Base-by-base conservation (phyloP, 2,113 vertebrate genomes). In the Erythrocercus mccallii region DNA sequence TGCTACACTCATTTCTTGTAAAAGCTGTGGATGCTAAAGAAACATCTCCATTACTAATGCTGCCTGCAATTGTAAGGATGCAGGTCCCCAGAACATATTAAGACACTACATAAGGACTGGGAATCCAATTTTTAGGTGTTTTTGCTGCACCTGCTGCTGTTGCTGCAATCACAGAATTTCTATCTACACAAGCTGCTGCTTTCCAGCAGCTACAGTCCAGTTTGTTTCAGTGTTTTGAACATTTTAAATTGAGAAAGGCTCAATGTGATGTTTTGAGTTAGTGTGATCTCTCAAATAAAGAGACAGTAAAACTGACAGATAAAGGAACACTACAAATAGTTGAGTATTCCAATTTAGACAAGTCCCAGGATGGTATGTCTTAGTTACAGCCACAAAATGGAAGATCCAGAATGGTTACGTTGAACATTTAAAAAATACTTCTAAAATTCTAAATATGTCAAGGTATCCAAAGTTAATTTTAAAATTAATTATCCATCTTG, bases 401-500 rank as follows among this genome's bases (percentile, higher is more conserved):
- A 79, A 88, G 37, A 70, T 70, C 35, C 47, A 65, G 22, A 91
- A 58, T 9, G 11, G 68, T 70, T 72, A 77, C 1, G 0, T 0
- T 51, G 24, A 91, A 45, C 8, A 35, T 30, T 85, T 70, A 30
- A 88, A 83, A 90, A 82, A 86, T 35, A 65, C 50, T 89, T 38
- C 58, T 53, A 73, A 74, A 74, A 88, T 87, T 94, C 92, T 82
- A 90, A 95, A 23, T 68, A 70, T 57, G 71, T 76, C 87, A 86
- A 56, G 15, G 47, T 78, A 79, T 62, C 33, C 57, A 93, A 86
- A 81, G 66, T 82, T 87, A 95, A 92, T 95, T 95, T 71, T 44
- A 95, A 95, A 94, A 84, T 24, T 76, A 96, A 92, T 87, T 89
- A 92, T 79, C 88, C 81, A 9, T 54, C 47, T 64, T 65, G 86